Base-by-base conservation (phyloP, 2,888 invertebrate genomes). In the Sceliomorpha sp. region DNA sequence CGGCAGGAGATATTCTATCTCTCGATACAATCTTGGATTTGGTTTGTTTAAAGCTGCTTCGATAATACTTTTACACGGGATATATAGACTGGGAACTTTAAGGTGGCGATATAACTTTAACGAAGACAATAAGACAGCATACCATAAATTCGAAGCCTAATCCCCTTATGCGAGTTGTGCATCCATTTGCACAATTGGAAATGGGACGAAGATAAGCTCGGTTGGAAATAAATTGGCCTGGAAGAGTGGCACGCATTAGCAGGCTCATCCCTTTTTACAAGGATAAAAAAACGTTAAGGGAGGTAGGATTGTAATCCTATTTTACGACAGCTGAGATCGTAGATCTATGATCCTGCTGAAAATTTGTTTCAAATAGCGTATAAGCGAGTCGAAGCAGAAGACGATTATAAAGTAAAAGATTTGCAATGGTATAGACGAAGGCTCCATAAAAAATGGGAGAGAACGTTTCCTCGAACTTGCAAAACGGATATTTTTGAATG, bases 131-230 rank as follows among this genome's bases (percentile, higher is more conserved):
- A 29, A 29, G 29, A 29, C 9, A 29, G 29, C 14, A n/a, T 39
- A 20, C 9, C 51, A 39, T 66, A 66, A 67, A 67, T 67, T 67
- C 36, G 10, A 12, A 7, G 24, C 10, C 26, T 67, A 67, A 67
- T 59, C 66, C 59, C 42, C 66, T 59, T 53, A 59, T 29, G 26
- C 20, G 2, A 5, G 34, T 12, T 15, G 17, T 36, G 29, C 59
- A 44, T 59, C 66, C 66, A 67, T 67, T 67, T 67, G 66, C 59
- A 53, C 53, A 67, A 67, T 67, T 67, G 66, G 66, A 66, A 66
- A 53, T 39, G 66, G 51, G 53, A 67, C 27, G 48, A 45, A 53
- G 66, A 67, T 67, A 67, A 67, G 59, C 59, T 26, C 9, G 53
- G 59, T 67, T 67, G 53, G 59, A 67, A 53, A 67, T 67, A 67